These are phyloP conservation scores for Pilophorus perplexus DNA, from an alignment of 2,888 invertebrate species.

Conservation along the genomic window DNA sequence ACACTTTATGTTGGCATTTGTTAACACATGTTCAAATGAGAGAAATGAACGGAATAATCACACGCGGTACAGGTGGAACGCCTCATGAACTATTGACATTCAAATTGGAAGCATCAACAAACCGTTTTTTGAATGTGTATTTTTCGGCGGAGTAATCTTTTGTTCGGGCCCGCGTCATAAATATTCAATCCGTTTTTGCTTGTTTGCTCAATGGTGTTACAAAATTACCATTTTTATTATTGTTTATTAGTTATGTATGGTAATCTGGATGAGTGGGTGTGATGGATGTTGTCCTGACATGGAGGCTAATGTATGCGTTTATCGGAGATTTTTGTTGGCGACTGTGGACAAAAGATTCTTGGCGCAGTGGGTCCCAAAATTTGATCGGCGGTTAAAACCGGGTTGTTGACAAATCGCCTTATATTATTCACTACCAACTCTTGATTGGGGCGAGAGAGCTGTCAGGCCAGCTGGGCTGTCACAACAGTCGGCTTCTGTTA, in stretches of 20 bases:
- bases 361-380: too few relatives aligned
- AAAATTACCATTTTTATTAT: conserved; percentile 18
- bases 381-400: too few relatives aligned
- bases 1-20: too few relatives aligned
- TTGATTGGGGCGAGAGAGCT: not conserved
- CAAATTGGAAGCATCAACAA: too few relatives aligned
- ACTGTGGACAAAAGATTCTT: not conserved
- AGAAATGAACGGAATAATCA: too few relatives aligned
- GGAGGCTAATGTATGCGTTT: conserved; percentile 11
- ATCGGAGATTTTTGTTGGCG: not conserved
- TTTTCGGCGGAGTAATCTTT: too few relatives aligned
- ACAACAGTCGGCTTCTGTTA: not conserved
- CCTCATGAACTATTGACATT: too few relatives aligned
- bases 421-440: not conserved
- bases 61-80: too few relatives aligned
- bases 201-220: conserved; percentile 4
- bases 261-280: conserved; percentile 1
- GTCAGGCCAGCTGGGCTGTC: not conserved
- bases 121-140: too few relatives aligned
- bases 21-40: too few relatives aligned
- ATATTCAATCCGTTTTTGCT: not conserved
- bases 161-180: not conserved
- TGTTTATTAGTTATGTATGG: conserved; percentile 20
- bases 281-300: conserved; percentile 17
- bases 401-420: conserved; percentile 21